These are phyloP conservation scores for Scophthalmus maximus DNA, from an alignment of 2,113 vertebrate genomes.

Conservation along the genomic window DNA sequence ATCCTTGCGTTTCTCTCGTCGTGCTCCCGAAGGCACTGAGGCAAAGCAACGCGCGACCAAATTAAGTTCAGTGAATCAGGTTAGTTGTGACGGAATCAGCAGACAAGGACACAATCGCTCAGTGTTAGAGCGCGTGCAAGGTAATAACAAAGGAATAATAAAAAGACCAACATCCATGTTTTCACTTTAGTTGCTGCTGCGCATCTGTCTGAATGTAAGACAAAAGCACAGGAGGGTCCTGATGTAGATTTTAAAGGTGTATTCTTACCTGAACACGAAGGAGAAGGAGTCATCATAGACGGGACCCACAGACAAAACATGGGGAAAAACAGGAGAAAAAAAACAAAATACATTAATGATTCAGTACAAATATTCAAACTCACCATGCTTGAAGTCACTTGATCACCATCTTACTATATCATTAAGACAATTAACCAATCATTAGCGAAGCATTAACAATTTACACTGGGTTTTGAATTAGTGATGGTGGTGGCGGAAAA, in stretches of 20 bases:
- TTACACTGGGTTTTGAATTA: conserved; percentile 59
- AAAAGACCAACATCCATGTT: conserved; percentile 14
- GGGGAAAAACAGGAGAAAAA: conserved; percentile 14
- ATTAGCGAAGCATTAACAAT: conserved; percentile 61
- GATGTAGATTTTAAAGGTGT: not conserved
- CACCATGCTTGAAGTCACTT: conserved; percentile 19
- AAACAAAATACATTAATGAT: conserved; percentile 11
- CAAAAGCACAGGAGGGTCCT: conserved; percentile 2
- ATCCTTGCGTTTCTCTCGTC: not conserved
- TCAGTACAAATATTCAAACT: conserved; percentile 20
- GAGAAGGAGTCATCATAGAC: conserved; percentile 6
- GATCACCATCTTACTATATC: conserved; percentile 32
- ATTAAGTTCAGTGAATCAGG: conserved; percentile 43
- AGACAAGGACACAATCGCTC: conserved; percentile 34
- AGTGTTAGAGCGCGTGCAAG: not conserved
- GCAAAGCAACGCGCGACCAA: conserved; percentile 19
- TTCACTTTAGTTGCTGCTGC: not conserved
- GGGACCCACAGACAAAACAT: conserved; percentile 18
- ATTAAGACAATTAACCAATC: conserved; percentile 64
- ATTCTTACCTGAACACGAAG: conserved; percentile 74
- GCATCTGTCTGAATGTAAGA: conserved; percentile 6
- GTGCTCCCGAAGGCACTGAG: conserved; percentile 26
- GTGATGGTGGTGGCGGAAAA: conserved; percentile 42
- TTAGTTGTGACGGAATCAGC: conserved; percentile 32
- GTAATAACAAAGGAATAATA: conserved; percentile 40